Evolutionary conservation across 2,797 vertebrate genomes (phyloP), one percentile per base, ranked within the genome.

Genomic region (Cryptoprocta ferox): DNA sequence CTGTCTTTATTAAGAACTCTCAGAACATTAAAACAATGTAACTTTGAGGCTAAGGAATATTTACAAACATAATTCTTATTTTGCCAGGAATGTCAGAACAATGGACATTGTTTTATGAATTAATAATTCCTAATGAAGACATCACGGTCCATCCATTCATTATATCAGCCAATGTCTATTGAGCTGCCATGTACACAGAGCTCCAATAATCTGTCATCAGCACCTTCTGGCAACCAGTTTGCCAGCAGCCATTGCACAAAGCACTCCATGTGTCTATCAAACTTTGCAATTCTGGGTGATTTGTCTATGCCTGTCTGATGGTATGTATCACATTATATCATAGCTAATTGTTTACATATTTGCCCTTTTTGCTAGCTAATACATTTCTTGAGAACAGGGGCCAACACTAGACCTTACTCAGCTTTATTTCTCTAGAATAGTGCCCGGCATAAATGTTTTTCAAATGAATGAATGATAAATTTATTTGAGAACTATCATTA

Each of bases 11-110:
- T 88, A 93, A 61, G 66, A 97, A 53, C 61, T 68, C 21, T 71
- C 56, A 85, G 65, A 95, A 91, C 45, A 92, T 42, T 94, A 50
- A 94, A 94, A 95, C 32, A 84, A 32, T 66, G 91, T 93, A 93
- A n/a, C 16, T 93, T 66, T 71, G 53, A 53, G n/a, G 45, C 70
- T 73, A 87, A 78, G 37, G 42, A 84, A n/a, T 89, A 88, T 68
- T 91, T 97, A 78, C 45, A 93, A 87, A 15, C 65, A 83, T 76
- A 45, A 26, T 14, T 95, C 94, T 86, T 73, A 75, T 94, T 95
- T 89, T 95, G 70, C 35, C 35, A 53, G 11, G 9, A 10, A 30
- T 63, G 28, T 30, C 28, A 30, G 18, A 68, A 92, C 48, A 86
- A 81, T 63, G 75, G 84, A 71, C 39, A 68, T 53, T 79, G 18